Evolutionary conservation across 2,113 vertebrate species (phyloP), one percentile per base, ranked within the genome.

Genomic region (Tyto alba): DNA sequence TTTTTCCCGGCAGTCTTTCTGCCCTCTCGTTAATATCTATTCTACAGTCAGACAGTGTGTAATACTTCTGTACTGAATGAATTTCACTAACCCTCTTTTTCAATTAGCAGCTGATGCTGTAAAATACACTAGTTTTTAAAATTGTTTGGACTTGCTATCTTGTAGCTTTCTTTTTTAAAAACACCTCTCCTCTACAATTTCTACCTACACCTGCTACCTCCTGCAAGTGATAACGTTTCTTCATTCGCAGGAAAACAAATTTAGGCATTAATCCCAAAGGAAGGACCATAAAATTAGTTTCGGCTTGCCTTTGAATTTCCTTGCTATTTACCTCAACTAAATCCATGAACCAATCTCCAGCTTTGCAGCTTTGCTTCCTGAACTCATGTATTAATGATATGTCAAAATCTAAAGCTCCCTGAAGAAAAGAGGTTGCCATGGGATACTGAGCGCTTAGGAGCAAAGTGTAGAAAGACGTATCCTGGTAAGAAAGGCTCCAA

Each of bases 351-450:
- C 95, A 94, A 85, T 88, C 83, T 97, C 77, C 64, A 97, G 93
- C 47, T 97, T 90, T 92, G 79, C 79, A 80, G 94, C 66, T 76
- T 96, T 93, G 45, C 94, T 96, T 97, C 90, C 92, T 85, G 93
- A 92, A 96, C 82, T 94, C 94, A 94, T 96, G 85, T 95, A 96
- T 97, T 97, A 97, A 97, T 95, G 94, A 97, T 93, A 96, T 89
- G 91, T 95, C 96, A 96, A 96, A 97, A 96, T 96, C 91, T 93
- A 96, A 96, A 96, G 91, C 88, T 96, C 93, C 94, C 93, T 56
- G 81, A 97, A 93, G 96, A 97, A 95, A 96, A 96, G 92, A 96
- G 90, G 97, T 98, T 98, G 96, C 97, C 93, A 97, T 95, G 96
- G 97, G 96, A 97, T 97, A 98, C 96, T 76, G 89, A 93, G 92